These are phyloP conservation scores for Drosophila repleta DNA, from an alignment of 1,140 invertebrate genomes.

Conservation along the genomic window DNA sequence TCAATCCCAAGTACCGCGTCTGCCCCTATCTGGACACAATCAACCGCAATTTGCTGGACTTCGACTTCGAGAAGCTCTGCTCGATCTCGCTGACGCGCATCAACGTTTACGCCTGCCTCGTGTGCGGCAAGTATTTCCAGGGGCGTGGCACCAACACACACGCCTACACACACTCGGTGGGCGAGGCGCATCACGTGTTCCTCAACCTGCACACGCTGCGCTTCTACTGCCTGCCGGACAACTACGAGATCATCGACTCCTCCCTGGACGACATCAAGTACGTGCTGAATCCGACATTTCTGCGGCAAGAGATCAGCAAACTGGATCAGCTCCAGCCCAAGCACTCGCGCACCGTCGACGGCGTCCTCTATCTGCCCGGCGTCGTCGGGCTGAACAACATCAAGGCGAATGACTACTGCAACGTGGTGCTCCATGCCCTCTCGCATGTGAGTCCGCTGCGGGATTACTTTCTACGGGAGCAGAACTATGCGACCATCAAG, in stretches of 20 bases:
- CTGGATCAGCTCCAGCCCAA: constrained; percentile 92
- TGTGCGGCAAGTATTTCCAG: constrained; percentile 99
- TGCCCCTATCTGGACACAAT: constrained; percentile 99
- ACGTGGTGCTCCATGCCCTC: constrained; percentile 98
- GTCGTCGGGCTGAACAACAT: constrained; percentile 99
- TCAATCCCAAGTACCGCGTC: constrained; percentile 81
- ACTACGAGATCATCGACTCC: constrained; percentile 99
- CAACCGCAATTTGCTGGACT: constrained; percentile 98
- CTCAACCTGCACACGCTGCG: constrained; percentile 98
- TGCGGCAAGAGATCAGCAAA: constrained; percentile 88
- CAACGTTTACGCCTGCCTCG: constrained; percentile 99
- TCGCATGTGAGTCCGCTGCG: constrained; percentile 97
- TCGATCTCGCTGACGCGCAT: constrained; percentile 98
- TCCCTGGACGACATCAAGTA: constrained; percentile 99
- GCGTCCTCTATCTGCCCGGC: constrained; percentile 95
- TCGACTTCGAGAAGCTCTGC: constrained; percentile 99
- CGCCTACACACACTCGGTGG: constrained; percentile 99
- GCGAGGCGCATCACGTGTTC: constrained; percentile 98
- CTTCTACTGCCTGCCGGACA: constrained; percentile 99
- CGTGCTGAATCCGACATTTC: constrained; percentile 99
- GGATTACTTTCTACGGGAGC: constrained; percentile 97
- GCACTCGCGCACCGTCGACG: constrained; percentile 97
- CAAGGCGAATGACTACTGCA: constrained; percentile 99
- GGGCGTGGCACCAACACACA: constrained; percentile 98
- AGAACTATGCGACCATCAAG: constrained; percentile 95